These are phyloP conservation scores for Urechis unicinctus DNA, from an alignment of 2,888 invertebrate genomes.

Conservation along the genomic window DNA sequence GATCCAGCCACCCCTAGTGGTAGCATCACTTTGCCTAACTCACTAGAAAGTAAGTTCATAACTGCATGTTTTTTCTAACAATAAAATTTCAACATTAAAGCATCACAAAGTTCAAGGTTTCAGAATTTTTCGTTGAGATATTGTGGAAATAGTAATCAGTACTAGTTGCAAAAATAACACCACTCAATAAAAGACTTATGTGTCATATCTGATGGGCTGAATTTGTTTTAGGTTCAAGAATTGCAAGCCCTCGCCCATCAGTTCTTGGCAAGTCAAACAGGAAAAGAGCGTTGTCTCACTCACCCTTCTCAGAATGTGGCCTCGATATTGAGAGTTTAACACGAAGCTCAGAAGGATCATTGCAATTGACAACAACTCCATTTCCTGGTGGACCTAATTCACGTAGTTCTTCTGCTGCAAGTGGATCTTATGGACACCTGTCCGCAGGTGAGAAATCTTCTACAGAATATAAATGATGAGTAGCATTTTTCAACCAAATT, in stretches of 20 bases:
- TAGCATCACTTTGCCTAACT: conserved; percentile 78
- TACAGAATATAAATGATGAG: no score
- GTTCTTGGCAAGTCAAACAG: conserved; percentile 57
- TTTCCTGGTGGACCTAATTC: conserved; percentile 36
- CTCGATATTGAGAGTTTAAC: conserved; percentile 94
- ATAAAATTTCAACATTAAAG: background rate
- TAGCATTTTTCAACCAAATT: no score
- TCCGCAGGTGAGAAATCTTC: conserved; percentile 67
- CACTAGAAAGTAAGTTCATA: conserved; percentile 71
- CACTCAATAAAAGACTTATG: no score
- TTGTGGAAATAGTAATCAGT: no score
- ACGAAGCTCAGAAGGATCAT: conserved; percentile 82
- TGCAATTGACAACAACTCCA: conserved; percentile 50
- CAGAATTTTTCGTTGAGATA: no score
- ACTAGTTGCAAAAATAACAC: no score
- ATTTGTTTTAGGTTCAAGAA: conserved; percentile 59
- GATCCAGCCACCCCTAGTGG: conserved; percentile 63
- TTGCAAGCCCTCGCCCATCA: conserved; percentile 64
- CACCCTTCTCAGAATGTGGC: conserved; percentile 88
- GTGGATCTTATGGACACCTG: conserved; percentile 93
- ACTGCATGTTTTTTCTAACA: background rate
- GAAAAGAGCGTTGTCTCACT: conserved; percentile 84
- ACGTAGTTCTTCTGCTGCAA: conserved; percentile 60
- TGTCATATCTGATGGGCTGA: no score
- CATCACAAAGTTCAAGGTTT: background rate